Evolutionary conservation across 2,113 vertebrate species (phyloP), one percentile per base, ranked within the genome.

Genomic region (Litocranius walleri): DNA sequence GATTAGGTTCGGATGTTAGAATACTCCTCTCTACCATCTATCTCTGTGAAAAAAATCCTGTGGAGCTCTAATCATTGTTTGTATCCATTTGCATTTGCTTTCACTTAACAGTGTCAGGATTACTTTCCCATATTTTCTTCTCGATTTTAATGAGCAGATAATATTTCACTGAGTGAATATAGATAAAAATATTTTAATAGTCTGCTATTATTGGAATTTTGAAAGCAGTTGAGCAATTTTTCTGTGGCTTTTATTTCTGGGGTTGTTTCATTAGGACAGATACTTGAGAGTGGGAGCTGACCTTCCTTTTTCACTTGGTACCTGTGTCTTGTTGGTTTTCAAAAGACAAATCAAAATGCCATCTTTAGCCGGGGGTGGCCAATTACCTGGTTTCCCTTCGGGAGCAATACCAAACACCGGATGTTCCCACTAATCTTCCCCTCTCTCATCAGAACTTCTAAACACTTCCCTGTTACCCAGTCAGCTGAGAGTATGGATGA

Each of bases 191-290:
- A 59, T 80, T 83, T 91, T 84, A 59, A 78, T 48, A 19, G 30
- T 21, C 23, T 80, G 19, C 57, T 84, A 17, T 91, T 36, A 50
- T 23, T 94, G 88, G 64, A 43, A 30, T 88, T 61, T 77, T 67
- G 77, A 45, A 95, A 94, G 52, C 36, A 77, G 16, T 10, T 15
- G 50, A 54, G 52, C 33, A 36, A 17, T 36, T 40, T 88, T 54
- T 45, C 23, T 74, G 43, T 45, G 33, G 12, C 12, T 50, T 88
- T 94, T 57, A 57, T 90, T 82, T 92, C 80, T 89, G 59, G 36
- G 50, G 78, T 77, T 77, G 33, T 94, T 92, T 97, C 40, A 64
- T 87, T 86, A 80, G n/a, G 80, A 57, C 27, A 81, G 54, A 93
- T 50, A 40, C 67, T 80, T 71, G 17, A 25, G 56, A 57, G 40